Conservation (phyloP, 1,140 invertebrate genomes). For the Eufriesea mexicana region DNA sequence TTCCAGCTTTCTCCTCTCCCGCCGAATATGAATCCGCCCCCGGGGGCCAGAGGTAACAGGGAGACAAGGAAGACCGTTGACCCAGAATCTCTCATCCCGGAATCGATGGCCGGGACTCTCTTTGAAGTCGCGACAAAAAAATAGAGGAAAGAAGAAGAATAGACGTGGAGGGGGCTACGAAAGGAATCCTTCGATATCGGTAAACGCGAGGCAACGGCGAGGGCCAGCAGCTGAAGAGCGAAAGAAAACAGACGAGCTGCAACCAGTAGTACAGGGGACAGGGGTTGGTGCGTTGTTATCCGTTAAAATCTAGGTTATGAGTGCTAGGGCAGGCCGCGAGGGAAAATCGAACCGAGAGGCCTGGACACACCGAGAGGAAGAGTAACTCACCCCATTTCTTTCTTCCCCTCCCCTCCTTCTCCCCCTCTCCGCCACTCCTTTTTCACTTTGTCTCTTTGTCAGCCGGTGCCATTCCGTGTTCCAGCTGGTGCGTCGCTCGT, state of each 20-base stretch:
- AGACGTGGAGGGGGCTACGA: not conserved
- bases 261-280: not conserved
- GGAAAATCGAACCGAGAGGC: conserved; percentile 75
- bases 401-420: not conserved
- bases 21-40: conserved; percentile 14
- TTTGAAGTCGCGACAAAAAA: conserved; percentile 3
- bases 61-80: conserved; percentile 41
- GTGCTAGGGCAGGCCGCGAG: conserved; percentile 71
- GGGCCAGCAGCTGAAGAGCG: not conserved
- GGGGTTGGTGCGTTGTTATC: conserved; percentile 50
- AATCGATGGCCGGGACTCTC: conserved; percentile 26
- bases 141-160: not conserved
- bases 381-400: conserved; percentile 5
- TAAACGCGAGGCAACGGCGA: not conserved
- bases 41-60: not conserved
- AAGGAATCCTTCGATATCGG: conserved; percentile 11
- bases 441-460: not conserved
- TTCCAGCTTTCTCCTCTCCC: not conserved
- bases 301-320: conserved; percentile 76
- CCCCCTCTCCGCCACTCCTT: not conserved
- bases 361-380: conserved; percentile 46
- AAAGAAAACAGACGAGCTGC: conserved; percentile 39
- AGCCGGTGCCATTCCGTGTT: not conserved
- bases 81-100: conserved; percentile 28
- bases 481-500: conserved; percentile 18